A percentile compares a stretch with the other conserved stretches of the same genome.
Evolutionary conservation across 2,888 invertebrate species (phyloP).

Genomic region (Caenorhabditis macrosperma): DNA sequence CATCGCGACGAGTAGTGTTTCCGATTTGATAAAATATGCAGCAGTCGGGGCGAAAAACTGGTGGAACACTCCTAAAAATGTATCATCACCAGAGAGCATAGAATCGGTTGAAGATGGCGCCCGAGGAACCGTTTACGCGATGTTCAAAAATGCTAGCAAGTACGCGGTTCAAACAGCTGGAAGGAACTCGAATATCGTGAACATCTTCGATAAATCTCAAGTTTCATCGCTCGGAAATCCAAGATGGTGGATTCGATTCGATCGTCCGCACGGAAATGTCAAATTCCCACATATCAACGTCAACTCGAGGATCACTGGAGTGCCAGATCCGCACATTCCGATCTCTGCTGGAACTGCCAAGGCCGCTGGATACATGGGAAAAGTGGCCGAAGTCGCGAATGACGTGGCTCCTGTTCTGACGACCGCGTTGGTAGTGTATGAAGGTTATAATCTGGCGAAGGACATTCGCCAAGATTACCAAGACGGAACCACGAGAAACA

Average conservation of each 20-base stretch:
- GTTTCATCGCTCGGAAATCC: slow-evolving; percentile 17
- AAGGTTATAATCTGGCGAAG: slow-evolving; percentile 3
- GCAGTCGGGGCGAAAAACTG: neutral
- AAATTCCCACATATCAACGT: slow-evolving; percentile 22
- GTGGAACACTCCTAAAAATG: neutral
- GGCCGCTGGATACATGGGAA: slow-evolving; percentile 12
- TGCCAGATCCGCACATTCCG: slow-evolving; percentile 15
- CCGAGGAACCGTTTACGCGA: neutral
- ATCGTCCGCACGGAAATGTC: slow-evolving; percentile 19
- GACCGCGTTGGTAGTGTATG: slow-evolving; percentile 2
- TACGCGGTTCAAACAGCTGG: slow-evolving; percentile 4
- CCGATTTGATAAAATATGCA: too few species aligned
- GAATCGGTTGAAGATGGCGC: neutral
- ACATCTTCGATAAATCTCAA: slow-evolving; percentile 28
- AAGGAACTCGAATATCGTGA: slow-evolving; percentile 24
- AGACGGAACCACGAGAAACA: slow-evolving; percentile 19
- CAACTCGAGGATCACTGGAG: neutral
- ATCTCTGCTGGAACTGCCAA: slow-evolving; percentile 7
- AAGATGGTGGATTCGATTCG: slow-evolving; percentile 12
- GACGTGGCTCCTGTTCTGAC: slow-evolving; percentile 1
- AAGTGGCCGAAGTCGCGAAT: slow-evolving; percentile 13
- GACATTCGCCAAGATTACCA: slow-evolving; percentile 15
- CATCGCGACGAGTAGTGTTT: too few species aligned
- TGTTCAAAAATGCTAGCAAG: neutral
- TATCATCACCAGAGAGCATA: neutral